Evolutionary conservation across 2,888 invertebrate genomes (phyloP), one percentile per base, ranked within the genome.

Genomic region (Helicoverpa assulta): DNA sequence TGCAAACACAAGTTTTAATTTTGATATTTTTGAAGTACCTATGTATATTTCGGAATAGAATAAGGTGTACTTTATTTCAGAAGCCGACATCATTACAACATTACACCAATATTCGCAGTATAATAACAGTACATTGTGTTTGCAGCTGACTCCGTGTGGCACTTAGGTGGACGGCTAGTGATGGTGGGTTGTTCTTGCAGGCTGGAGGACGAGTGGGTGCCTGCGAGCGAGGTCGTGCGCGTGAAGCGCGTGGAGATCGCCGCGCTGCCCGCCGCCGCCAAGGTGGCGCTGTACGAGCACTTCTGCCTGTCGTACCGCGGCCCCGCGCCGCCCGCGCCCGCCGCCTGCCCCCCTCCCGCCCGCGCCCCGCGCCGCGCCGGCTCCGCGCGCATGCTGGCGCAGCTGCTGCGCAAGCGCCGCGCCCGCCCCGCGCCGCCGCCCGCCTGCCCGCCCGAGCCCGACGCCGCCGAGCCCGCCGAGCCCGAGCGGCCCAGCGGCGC

Each of bases 151-250:
- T 85, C 90, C 88, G 92, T 93, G 94, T 94, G 95, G 95, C 94
- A 86, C 90, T 54, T 7, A 0, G 0, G 0, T 0, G 3, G 10
- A 19, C 64, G 3, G 10, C 7, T 3, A 65, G 1, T 10, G 63
- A 69, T 88, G n/a, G n/a, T 70, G 85, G 55, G 0, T 1, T n/a
- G 18, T 65, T 55, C 8, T 95, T 95, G 14, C 96, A 98, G 98
- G 88, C 94, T 98, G 91, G 97, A 98, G 21, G 98, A 99, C 92
- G 98, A 98, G 89, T 99, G 99, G 99, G 96, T 98, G 79, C 96
- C 97, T 0, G 98, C 98, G 91, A 96, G 97, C 89, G 97, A 97
- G 73, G 97, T 97, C 89, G 96, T 95, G 85, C 96, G 96, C 64
- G 96, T 96, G 76, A 97, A 97, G 92, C 93, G 95, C 51, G 96